A percentile compares a stretch with the other conserved stretches of the same genome.
These are phyloP conservation scores for Stigmatopora argus DNA, from an alignment of 2,113 vertebrate species.

Conservation along the genomic window DNA sequence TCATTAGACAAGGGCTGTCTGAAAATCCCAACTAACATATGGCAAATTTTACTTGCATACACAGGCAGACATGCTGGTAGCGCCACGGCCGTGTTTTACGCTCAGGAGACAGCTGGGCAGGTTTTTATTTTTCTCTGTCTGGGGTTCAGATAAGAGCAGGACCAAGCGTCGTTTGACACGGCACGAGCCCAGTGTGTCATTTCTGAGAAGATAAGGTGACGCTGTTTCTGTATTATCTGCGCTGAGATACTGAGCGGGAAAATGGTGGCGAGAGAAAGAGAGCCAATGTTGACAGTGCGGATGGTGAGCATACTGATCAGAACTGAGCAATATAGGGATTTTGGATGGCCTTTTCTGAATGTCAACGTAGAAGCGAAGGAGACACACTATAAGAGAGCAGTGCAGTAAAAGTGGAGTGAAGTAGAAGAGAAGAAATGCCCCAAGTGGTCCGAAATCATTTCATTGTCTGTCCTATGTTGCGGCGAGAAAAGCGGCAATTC, in stretches of 20 bases:
- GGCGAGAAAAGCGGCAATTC: conserved; percentile 36
- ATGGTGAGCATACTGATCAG: conserved; percentile 29
- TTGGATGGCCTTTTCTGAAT: conserved; percentile 23
- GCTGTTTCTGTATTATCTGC: conserved; percentile 58
- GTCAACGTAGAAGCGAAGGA: conserved; percentile 9
- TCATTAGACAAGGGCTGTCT: conserved; percentile 41
- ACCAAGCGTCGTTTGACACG: conserved; percentile 52
- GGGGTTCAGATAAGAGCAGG: conserved; percentile 61
- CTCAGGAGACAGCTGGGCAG: conserved; percentile 44
- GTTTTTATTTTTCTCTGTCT: conserved; percentile 44
- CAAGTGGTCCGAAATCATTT: conserved; percentile 38
- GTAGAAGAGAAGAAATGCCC: conserved; percentile 37
- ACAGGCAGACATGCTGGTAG: conserved; percentile 15
- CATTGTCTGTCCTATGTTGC: conserved; percentile 38
- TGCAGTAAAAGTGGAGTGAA: not conserved
- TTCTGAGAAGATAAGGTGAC: conserved; percentile 63
- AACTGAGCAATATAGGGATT: conserved; percentile 2
- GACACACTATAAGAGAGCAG: not conserved
- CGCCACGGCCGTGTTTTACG: conserved; percentile 42
- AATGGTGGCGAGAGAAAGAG: conserved; percentile 34
- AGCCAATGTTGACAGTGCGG: conserved; percentile 50
- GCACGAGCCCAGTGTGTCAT: conserved; percentile 62
- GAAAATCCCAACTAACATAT: conserved; percentile 42
- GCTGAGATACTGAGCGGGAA: conserved; percentile 50
- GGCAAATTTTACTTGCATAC: conserved; percentile 23